Evolutionary conservation across 2,113 vertebrate species (phyloP), one percentile per base, ranked within the genome.

Genomic region (Platycercus adscitus): DNA sequence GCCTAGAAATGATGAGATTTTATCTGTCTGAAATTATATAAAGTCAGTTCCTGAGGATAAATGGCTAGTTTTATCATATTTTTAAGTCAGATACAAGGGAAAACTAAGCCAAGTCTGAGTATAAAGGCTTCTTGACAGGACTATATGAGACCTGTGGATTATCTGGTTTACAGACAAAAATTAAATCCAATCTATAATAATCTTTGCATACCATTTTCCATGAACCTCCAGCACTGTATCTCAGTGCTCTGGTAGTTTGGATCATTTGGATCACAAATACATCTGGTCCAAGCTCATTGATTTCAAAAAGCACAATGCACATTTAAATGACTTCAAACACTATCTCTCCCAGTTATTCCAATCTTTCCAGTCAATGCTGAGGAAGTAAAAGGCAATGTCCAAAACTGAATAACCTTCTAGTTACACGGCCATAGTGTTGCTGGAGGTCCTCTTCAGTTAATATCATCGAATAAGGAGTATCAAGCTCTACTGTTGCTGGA

Each of bases 381-480:
- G 26, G 52, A 64, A 80, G 15, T 41, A 58, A 71, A 79, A 75
- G 21, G 7, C 46, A 63, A 35, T 7, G 15, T 31, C 10, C 41
- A 39, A 88, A 79, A 10, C 11, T 4, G 17, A 89, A 29, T 8
- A 58, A 44, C 8, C 15, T 39, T 37, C 76, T 46, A 63, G 5
- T 13, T 73, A 47, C 24, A 21, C 6, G 60, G 29, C 13, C 12
- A 5, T 4, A 39, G 23, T 7, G 4, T 2, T 81, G 49, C 24
- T 73, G 66, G 28, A 58, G 15, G 13, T 46, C 17, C 7, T 68
- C 10, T 29, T 39, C 72, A 25, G 17, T 9, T 20, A 29, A 49
- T 1, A 9, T 11, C 52, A 33, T 21, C 1, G 1, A 4, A 26
- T 17, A 3, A 16, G 21, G 25, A 49, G 4, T 11, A 31, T 19